Evolutionary conservation across 2,113 vertebrate genomes (phyloP), one percentile per base, ranked within the genome.

Genomic region (Psettodes erumei): DNA sequence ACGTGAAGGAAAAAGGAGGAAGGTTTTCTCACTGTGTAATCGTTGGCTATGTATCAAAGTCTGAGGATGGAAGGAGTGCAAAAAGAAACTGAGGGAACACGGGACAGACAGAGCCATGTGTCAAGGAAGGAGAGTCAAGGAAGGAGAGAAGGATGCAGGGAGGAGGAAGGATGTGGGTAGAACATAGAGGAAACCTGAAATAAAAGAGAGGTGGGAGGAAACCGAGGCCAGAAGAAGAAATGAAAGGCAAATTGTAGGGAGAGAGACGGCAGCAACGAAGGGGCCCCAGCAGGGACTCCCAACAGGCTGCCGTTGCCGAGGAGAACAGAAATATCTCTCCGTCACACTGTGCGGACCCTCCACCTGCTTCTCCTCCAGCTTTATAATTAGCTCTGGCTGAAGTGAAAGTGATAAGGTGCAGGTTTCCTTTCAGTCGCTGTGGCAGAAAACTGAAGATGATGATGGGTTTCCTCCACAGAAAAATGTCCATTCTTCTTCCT

Each of bases 301-400:
- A 43, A 21, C 66, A 64, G 70, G 61, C 75, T 66, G n/a, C n/a
- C n/a, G 81, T 58, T 82, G 60, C 71, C 18, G 78, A 53, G 77
- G 72, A 79, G 78, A 83, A 48, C 55, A 72, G 74, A 75, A 83
- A 77, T 59, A 59, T 65, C 40, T 48, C 71, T 38, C 59, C 0
- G 28, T 71, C 72, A 79, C 69, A 10, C 64, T 37, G 70, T 37
- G 70, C 3, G 61, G 68, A 53, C 38, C 59, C 69, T 79, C 79
- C 71, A 63, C 59, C 79, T 67, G 71, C 79, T 50, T 71, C 38
- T 76, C 47, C 60, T 60, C 50, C 76, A 38, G 73, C 50, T 37
- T 65, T 68, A 74, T 83, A 70, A 86, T 82, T 76, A 79, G 75
- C 71, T 21, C 30, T 0, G 38, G 13, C 50, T 59, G 54, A 78